These are phyloP conservation scores for Pseudopodoces humilis DNA, from an alignment of 2,113 vertebrate genomes.

Conservation along the genomic window DNA sequence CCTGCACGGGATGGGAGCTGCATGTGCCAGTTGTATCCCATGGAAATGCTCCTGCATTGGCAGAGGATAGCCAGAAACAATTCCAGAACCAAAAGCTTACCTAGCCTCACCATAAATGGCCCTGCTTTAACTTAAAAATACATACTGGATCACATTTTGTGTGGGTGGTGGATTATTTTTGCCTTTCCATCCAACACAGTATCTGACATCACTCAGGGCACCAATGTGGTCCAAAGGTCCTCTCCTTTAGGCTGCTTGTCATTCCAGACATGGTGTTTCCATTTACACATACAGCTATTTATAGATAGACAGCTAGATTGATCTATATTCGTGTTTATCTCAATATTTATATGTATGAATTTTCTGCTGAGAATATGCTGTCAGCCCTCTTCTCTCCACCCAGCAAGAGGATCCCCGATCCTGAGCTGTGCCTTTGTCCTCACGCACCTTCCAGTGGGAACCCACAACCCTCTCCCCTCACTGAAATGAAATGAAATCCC, in stretches of 20 bases:
- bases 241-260: background rate
- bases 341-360: fast-evolving
- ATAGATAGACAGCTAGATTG: background rate
- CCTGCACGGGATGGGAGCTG: background rate
- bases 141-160: background rate
- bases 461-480: background rate
- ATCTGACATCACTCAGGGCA: background rate
- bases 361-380: background rate
- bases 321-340: background rate
- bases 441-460: background rate
- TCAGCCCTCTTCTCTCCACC: background rate
- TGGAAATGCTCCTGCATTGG: background rate
- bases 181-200: background rate
- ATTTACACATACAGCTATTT: background rate
- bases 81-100: background rate
- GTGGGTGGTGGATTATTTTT: background rate
- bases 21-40: fast-evolving
- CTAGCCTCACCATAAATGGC: background rate
- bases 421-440: background rate
- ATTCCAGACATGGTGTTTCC: background rate
- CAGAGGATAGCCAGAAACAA: background rate
- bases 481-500: no score
- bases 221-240: no score
- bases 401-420: fast-evolving
- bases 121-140: background rate